Evolutionary conservation across 2,797 vertebrate genomes (phyloP).

Genomic region (Acrossocheilus fasciatus): DNA sequence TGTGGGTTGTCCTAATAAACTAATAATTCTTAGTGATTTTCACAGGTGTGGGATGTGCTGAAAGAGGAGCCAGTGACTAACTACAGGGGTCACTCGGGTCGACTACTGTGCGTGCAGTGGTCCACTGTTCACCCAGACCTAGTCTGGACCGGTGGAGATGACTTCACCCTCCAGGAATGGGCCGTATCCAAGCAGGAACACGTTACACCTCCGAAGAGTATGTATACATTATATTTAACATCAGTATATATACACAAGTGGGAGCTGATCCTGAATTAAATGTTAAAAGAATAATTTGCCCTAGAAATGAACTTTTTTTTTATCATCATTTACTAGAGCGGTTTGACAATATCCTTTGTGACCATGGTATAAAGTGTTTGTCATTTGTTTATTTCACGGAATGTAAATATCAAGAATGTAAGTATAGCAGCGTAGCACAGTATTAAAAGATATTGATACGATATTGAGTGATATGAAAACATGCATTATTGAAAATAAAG

Average conservation of each 20-base stretch:
- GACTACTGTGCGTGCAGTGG: constrained; percentile 92
- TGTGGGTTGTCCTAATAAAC: neutral
- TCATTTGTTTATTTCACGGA: neutral
- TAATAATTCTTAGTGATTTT: neutral
- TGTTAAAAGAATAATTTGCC: neutral
- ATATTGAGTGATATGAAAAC: neutral
- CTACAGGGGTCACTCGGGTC: constrained; percentile 90
- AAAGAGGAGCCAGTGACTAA: constrained; percentile 88
- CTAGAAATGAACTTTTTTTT: neutral
- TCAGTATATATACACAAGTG: neutral
- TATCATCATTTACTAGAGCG: neutral
- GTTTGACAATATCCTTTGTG: neutral
- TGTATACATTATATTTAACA: neutral
- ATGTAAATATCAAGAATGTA: neutral
- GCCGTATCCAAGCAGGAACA: constrained; percentile 87
- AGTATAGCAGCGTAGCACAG: neutral
- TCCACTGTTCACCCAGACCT: constrained; percentile 89
- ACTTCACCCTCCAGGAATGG: constrained; percentile 95
- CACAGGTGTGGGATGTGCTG: constrained; percentile 93
- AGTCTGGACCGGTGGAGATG: constrained; percentile 93
- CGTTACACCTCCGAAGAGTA: constrained; percentile 89
- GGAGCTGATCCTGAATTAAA: neutral
- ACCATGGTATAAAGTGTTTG: neutral
- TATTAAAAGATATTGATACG: neutral
- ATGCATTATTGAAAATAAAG: neutral